Percentiles rank a stretch among this genome's conserved stretches.
These are phyloP conservation scores for Ephydatia muelleri DNA, from an alignment of 37 sponge, comb jelly and placozoan species.

Conservation along the genomic window DNA sequence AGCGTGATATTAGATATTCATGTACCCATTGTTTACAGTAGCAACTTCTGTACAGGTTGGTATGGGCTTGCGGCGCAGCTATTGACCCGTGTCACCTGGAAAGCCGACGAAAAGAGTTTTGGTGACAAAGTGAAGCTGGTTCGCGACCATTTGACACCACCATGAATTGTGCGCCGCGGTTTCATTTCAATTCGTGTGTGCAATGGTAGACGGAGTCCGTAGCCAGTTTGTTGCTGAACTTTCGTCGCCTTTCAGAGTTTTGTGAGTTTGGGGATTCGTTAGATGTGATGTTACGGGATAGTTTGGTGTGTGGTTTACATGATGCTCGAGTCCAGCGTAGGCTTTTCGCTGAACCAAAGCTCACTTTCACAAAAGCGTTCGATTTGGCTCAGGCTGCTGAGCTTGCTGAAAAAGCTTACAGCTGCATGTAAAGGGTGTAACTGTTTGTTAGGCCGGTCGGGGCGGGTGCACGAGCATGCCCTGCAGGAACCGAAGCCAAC, in stretches of 20 bases:
- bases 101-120: background rate
- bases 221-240: background rate
- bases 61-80: too few species aligned
- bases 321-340: slow-evolving; percentile 15
- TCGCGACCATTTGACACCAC: background rate
- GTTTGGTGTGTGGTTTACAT: slow-evolving; percentile 24
- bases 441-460: background rate
- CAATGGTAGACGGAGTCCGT: background rate
- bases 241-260: slow-evolving; percentile 9
- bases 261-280: slow-evolving; percentile 21
- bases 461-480: background rate
- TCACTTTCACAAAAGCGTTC: slow-evolving; percentile 24
- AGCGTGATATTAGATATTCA: too few species aligned
- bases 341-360: slow-evolving; percentile 31
- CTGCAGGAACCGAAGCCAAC: background rate
- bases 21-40: too few species aligned
- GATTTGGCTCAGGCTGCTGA: slow-evolving; percentile 25
- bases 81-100: background rate
- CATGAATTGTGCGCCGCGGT: background rate
- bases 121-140: background rate
- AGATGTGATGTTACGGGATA: slow-evolving; percentile 35
- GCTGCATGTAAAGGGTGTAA: background rate
- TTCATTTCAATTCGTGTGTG: background rate
- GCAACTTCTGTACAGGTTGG: too few species aligned
- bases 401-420: slow-evolving; percentile 19